phyloP scores from a whole-genome alignment of 30 jellyfish, hydroid and myxozoan genomes.

The Chrysaora quinquecirrha region DNA sequence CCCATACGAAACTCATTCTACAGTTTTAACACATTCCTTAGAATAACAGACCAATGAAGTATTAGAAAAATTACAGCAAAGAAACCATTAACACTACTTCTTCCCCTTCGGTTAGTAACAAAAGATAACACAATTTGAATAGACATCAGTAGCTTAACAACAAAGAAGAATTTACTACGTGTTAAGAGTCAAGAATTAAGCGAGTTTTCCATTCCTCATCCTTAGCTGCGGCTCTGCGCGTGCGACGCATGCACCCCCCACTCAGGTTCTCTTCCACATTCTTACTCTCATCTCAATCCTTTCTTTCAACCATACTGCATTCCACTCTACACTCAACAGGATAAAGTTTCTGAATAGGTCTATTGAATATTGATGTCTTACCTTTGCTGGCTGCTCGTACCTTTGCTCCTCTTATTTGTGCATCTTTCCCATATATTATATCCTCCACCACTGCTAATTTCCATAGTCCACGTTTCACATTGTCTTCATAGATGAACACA shows the following conservation, averaged over 20 bases:
- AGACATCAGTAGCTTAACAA: no score
- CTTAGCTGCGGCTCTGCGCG: not conserved
- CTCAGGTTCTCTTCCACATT: not conserved
- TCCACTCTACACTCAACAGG: conserved; percentile 54
- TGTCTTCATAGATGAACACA: conserved; percentile 47
- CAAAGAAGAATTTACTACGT: no score
- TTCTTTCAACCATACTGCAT: conserved; percentile 9
- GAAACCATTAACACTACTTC: no score
- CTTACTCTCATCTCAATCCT: conserved; percentile 24
- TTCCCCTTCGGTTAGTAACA: no score
- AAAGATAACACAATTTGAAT: no score
- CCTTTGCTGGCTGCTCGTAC: conserved; percentile 47
- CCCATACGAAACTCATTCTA: no score
- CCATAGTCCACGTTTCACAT: conserved; percentile 28
- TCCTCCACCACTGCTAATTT: conserved; percentile 47
- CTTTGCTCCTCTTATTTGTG: conserved; percentile 39
- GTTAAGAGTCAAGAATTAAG: not conserved
- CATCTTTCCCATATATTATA: conserved; percentile 39
- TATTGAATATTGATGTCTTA: conserved; percentile 28
- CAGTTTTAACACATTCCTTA: no score
- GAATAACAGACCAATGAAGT: no score
- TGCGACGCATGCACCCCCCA: not conserved
- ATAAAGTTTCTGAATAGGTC: conserved; percentile 47
- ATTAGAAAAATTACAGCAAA: no score
- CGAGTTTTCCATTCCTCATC: not conserved